These are phyloP conservation scores for Heliconius sara DNA, from an alignment of 2,888 invertebrate species.

Conservation along the genomic window DNA sequence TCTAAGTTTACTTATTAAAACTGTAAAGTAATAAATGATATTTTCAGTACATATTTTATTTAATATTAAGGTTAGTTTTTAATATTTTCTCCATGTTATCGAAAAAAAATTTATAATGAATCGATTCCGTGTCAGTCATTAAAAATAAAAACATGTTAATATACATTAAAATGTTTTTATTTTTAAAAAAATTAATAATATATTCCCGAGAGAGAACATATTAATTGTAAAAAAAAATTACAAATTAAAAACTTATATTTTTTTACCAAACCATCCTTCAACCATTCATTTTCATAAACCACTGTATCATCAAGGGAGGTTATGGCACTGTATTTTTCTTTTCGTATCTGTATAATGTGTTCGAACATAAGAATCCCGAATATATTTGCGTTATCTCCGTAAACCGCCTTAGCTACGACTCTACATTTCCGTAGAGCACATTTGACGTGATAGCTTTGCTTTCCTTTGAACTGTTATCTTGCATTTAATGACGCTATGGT, in stretches of 20 bases:
- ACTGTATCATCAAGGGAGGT: neutral
- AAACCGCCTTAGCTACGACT: slow-evolving; percentile 75
- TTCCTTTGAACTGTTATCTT: slow-evolving; percentile 57
- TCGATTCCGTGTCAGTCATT: too few relatives aligned
- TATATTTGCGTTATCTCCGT: slow-evolving; percentile 76
- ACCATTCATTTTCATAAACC: neutral
- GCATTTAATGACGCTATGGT: slow-evolving; percentile 34
- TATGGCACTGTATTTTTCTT: neutral
- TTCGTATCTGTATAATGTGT: slow-evolving; percentile 48
- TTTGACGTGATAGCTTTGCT: slow-evolving; percentile 59
- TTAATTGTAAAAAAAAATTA: neutral
- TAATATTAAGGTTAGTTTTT: neutral
- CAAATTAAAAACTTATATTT: neutral
- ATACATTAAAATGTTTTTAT: too few relatives aligned
- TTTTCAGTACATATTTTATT: neutral
- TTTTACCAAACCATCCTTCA: neutral
- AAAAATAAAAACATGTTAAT: too few relatives aligned
- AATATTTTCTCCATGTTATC: too few relatives aligned
- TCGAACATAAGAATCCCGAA: slow-evolving; percentile 38
- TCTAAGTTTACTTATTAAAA: slow-evolving; percentile 31
- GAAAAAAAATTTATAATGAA: too few relatives aligned
- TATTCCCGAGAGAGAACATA: too few relatives aligned
- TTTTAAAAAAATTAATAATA: too few relatives aligned
- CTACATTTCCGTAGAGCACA: slow-evolving; percentile 67
- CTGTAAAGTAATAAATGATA: neutral